Evolutionary conservation across 2,113 vertebrate genomes (phyloP).

Genomic region (Suncus etruscus): DNA sequence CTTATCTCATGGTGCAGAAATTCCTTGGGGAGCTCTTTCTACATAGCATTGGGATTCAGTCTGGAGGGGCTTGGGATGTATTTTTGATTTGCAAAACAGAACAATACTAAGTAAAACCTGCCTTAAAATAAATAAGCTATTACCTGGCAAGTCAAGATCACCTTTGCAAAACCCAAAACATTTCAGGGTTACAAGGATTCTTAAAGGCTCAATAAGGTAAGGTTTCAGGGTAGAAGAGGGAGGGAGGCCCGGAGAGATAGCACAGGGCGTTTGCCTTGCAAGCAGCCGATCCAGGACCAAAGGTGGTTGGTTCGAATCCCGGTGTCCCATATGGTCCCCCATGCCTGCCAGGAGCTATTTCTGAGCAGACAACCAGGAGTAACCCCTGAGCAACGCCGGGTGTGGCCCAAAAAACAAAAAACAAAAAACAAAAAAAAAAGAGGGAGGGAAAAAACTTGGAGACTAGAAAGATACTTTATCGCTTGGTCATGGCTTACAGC

Average conservation of each 20-base stretch:
- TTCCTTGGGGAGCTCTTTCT: constrained; percentile 52
- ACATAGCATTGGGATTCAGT: not conserved
- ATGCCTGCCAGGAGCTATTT: no score
- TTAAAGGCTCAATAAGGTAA: not conserved
- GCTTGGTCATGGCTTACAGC: not conserved
- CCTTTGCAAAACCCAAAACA: not conserved
- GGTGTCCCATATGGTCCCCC: no score
- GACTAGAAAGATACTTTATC: not conserved
- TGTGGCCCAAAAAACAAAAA: no score
- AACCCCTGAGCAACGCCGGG: no score
- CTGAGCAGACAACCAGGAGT: no score
- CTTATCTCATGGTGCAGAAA: constrained; percentile 76
- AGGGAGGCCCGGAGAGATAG: no score
- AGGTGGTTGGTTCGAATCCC: no score
- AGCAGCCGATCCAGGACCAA: no score
- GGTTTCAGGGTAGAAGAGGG: not conserved
- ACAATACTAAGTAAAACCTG: constrained; percentile 20
- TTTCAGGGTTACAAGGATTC: not conserved
- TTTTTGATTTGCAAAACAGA: constrained; percentile 64
- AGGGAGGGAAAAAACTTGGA: not conserved
- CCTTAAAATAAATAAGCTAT: not conserved
- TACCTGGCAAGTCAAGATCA: not conserved
- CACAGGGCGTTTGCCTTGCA: no score
- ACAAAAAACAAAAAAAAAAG: no score
- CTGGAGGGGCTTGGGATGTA: constrained; percentile 8